Conservation (phyloP, 2,888 invertebrate genomes). For the Pollenia labialis region DNA sequence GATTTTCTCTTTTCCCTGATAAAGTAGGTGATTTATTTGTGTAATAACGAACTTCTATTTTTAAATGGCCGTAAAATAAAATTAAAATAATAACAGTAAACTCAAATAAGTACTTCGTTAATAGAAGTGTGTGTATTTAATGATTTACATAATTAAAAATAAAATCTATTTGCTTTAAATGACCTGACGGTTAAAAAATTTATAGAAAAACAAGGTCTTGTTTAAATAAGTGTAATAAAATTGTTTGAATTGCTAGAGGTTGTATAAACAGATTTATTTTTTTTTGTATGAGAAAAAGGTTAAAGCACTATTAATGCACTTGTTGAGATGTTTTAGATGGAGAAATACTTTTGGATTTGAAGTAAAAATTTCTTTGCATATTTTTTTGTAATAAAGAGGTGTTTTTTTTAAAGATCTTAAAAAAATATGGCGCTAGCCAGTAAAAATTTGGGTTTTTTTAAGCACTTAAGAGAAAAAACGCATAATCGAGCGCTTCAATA, state of each 20-base stretch:
- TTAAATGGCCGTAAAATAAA: conserved; percentile 53
- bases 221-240: conserved; percentile 27
- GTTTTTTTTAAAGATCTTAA: no score
- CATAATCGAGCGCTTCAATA: no score
- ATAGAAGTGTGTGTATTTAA: conserved; percentile 19
- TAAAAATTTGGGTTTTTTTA: no score
- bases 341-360: no score
- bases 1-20: not conserved
- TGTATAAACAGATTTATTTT: not conserved
- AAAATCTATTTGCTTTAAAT: conserved; percentile 39
- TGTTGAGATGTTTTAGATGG: not conserved
- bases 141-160: conserved; percentile 56
- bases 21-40: conserved; percentile 41
- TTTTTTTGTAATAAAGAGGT: no score
- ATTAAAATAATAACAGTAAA: conserved; percentile 49
- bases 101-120: conserved; percentile 41
- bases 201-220: not conserved
- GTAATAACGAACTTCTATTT: conserved; percentile 50
- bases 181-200: conserved; percentile 37
- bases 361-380: no score
- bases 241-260: conserved; percentile 15
- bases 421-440: no score
- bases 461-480: no score
- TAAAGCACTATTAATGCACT: no score
- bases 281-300: not conserved